A percentile compares a stretch with the other conserved stretches of the same genome.
Evolutionary conservation across 2,113 vertebrate genomes (phyloP).

Genomic region (Chaenocephalus aceratus): DNA sequence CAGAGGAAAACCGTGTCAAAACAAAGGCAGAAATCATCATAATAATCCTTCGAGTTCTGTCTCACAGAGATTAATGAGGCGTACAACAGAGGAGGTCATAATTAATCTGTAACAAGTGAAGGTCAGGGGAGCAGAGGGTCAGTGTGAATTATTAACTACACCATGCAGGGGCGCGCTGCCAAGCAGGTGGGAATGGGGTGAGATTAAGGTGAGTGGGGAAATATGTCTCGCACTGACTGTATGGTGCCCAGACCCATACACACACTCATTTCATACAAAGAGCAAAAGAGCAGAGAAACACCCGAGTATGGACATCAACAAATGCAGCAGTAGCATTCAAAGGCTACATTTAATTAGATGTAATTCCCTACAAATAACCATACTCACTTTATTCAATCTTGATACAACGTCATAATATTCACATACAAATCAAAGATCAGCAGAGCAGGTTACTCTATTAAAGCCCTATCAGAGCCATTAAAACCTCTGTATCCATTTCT

Average conservation of each 20-base stretch:
- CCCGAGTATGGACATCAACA: neutral
- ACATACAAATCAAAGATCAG: slow-evolving; percentile 29
- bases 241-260: neutral
- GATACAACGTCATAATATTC: neutral
- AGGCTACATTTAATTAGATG: neutral
- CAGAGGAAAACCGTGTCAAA: slow-evolving; percentile 7
- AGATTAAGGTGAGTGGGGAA: slow-evolving; percentile 63
- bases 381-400: slow-evolving; percentile 13
- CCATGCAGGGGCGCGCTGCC: slow-evolving; percentile 39
- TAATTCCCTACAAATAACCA: slow-evolving; percentile 2
- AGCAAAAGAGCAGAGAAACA: neutral
- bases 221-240: slow-evolving; percentile 53
- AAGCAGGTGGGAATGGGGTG: slow-evolving; percentile 62
- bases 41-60: slow-evolving; percentile 44
- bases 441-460: slow-evolving; percentile 2
- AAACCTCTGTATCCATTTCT: slow-evolving; percentile 24
- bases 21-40: slow-evolving; percentile 39
- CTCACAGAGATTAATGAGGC: slow-evolving; percentile 60
- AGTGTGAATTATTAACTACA: slow-evolving; percentile 76
- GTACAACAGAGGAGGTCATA: slow-evolving; percentile 57
- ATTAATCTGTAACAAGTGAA: slow-evolving; percentile 74
- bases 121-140: slow-evolving; percentile 72
- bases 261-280: neutral
- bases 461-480: slow-evolving; percentile 20
- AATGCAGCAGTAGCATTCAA: neutral